Evolutionary conservation across 2,113 vertebrate species (phyloP).

Genomic region (Corydoras maculifer): DNA sequence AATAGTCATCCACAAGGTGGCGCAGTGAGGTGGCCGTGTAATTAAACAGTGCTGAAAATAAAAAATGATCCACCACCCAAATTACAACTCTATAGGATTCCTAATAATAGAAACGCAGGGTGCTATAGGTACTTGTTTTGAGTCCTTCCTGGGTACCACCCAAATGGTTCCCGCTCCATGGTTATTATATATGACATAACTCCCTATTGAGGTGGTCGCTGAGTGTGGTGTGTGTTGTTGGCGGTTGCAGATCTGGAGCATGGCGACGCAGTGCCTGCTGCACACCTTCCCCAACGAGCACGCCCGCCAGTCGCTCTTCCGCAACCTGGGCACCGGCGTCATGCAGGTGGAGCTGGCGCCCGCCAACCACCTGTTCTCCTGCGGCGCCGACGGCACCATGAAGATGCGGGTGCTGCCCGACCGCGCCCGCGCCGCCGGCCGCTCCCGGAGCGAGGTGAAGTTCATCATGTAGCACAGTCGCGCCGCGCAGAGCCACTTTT

Average conservation of each 20-base stretch:
- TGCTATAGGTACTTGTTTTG: no score
- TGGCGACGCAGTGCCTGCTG: conserved; percentile 75
- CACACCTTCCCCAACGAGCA: conserved; percentile 88
- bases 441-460: conserved; percentile 80
- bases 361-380: conserved; percentile 91
- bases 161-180: no score
- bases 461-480: conserved; percentile 71
- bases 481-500: conserved; percentile 1
- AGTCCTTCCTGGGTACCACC: no score
- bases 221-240: conserved; percentile 1
- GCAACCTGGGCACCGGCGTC: conserved; percentile 94
- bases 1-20: no score
- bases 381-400: conserved; percentile 96
- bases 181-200: no score
- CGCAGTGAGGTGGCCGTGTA: no score
- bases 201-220: no score
- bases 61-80: no score
- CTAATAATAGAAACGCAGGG: no score
- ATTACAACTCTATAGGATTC: no score
- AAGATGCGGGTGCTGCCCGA: conserved; percentile 94
- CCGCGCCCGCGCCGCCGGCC: conserved; percentile 71
- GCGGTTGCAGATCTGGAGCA: conserved; percentile 80
- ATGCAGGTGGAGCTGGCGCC: conserved; percentile 95
- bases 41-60: no score
- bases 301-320: conserved; percentile 92